A percentile compares a stretch with the other conserved stretches of the same genome.
Conservation (phyloP, 2,888 invertebrate genomes). For the Pyrocoelia pectoralis region DNA sequence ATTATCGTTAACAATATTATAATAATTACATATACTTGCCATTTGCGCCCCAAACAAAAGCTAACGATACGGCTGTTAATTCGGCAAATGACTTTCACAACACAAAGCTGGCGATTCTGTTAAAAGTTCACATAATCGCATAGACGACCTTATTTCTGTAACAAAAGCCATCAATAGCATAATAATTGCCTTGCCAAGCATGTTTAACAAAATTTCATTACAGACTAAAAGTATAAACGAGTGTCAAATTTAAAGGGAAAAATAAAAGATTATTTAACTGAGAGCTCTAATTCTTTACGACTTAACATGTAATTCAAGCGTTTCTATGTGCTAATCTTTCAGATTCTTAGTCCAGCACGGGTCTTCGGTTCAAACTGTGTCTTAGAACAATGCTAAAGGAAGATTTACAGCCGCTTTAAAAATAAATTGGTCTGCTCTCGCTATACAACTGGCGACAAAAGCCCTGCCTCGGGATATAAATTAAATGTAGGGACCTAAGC, state of each 20-base stretch:
- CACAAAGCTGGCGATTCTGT: no score
- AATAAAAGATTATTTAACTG: background rate
- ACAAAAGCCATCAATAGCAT: background rate
- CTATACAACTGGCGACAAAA: constrained; percentile 55
- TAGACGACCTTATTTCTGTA: no score
- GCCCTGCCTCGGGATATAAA: constrained; percentile 50
- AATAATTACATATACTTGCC: no score
- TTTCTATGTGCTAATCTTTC: constrained; percentile 45
- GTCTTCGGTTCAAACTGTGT: constrained; percentile 40
- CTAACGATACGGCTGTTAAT: constrained; percentile 6
- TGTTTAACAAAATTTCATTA: background rate
- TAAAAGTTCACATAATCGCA: background rate
- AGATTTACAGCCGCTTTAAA: constrained; percentile 54
- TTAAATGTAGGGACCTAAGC: constrained; percentile 38
- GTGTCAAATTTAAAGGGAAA: background rate
- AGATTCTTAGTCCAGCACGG: constrained; percentile 46
- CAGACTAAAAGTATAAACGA: background rate
- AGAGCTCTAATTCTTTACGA: constrained; percentile 11
- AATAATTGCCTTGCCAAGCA: background rate
- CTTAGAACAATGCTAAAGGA: constrained; percentile 51
- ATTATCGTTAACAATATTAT: no score
- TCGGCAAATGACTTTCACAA: constrained; percentile 5
- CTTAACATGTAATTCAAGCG: constrained; percentile 29
- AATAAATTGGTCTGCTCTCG: constrained; percentile 53
- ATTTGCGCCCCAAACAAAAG: no score